Conservation (phyloP, 2,113 vertebrate genomes). For the Athene noctua region DNA sequence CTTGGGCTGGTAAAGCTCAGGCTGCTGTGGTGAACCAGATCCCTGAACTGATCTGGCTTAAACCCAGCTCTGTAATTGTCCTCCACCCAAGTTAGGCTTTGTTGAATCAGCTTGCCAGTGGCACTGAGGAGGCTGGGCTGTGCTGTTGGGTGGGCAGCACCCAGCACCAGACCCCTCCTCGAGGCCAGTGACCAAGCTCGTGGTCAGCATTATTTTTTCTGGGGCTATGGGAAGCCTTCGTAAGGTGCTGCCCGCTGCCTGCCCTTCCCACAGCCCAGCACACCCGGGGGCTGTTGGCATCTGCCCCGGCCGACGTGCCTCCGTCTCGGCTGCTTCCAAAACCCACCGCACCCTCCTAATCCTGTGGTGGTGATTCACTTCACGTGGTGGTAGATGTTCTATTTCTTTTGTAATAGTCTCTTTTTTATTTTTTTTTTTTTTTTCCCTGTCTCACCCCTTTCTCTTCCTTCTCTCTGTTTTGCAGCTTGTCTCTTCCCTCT, state of each 20-base stretch:
- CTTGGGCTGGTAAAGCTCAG: background rate
- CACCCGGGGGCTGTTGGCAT: rapidly evolving
- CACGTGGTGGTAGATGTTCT: background rate
- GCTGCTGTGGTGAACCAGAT: background rate
- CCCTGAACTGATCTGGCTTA: background rate
- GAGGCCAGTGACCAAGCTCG: background rate
- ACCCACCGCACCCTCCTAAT: background rate
- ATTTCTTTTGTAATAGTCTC: background rate
- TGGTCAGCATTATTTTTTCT: background rate
- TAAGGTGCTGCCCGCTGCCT: background rate
- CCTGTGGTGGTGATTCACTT: background rate
- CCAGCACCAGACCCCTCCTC: rapidly evolving
- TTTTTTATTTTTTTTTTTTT: background rate
- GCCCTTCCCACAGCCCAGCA: background rate
- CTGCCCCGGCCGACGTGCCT: background rate
- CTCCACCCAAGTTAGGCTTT: background rate
- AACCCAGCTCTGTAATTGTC: background rate
- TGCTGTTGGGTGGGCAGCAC: rapidly evolving
- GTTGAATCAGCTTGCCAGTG: background rate
- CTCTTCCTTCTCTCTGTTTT: background rate
- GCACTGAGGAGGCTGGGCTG: background rate
- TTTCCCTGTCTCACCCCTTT: background rate
- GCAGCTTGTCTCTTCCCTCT: background rate
- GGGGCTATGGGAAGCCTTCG: background rate
- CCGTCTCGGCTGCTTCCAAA: background rate